A percentile compares a stretch with the other conserved stretches of the same genome.
Conservation (phyloP, 2,888 invertebrate genomes). For the Julus scandinavius region DNA sequence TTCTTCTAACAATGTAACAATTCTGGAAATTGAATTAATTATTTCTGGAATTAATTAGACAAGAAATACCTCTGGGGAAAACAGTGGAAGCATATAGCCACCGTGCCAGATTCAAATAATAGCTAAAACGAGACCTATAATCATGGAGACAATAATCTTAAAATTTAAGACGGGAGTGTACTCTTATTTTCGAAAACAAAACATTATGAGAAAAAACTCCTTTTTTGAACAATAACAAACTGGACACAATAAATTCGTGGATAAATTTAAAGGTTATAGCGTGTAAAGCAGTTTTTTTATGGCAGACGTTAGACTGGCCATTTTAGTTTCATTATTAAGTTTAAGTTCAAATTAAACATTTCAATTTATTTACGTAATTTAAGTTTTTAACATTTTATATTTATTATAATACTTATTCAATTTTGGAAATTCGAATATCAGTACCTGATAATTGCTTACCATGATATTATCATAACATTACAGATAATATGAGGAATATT, state of each 20-base stretch:
- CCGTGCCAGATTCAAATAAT: not conserved
- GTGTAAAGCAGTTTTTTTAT: too few species aligned
- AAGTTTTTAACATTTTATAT: too few species aligned
- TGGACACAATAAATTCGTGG: not conserved
- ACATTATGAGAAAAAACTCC: not conserved
- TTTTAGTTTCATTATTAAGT: too few species aligned
- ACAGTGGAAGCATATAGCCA: not conserved
- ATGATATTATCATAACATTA: too few species aligned
- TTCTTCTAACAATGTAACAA: constrained; percentile 13
- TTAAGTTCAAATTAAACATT: too few species aligned
- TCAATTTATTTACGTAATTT: too few species aligned
- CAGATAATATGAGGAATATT: too few species aligned
- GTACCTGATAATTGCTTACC: too few species aligned
- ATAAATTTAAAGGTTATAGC: not conserved
- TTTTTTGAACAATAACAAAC: not conserved
- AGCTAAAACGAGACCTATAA: not conserved
- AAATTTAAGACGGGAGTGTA: not conserved
- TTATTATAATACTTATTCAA: too few species aligned
- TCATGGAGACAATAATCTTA: not conserved
- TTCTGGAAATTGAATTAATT: constrained; percentile 20
- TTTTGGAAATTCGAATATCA: too few species aligned
- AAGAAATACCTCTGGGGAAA: not conserved
- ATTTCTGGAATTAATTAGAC: constrained; percentile 13
- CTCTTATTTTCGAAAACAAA: not conserved
- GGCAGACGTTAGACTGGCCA: too few species aligned